Evolutionary conservation across 2,797 vertebrate genomes (phyloP).

Genomic region (Melanotaenia trifasciata): DNA sequence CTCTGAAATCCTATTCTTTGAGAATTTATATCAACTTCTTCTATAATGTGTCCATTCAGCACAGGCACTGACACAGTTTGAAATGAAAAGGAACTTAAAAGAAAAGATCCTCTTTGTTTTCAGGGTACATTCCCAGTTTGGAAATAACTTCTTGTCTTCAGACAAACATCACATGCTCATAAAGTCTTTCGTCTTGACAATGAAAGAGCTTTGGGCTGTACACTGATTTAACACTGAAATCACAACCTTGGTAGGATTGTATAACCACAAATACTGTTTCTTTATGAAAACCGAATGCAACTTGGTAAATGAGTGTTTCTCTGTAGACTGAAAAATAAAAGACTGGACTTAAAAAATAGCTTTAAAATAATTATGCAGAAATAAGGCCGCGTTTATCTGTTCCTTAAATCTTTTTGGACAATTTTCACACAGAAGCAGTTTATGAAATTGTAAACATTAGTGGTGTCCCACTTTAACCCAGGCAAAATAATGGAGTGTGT

Average conservation of each 20-base stretch:
- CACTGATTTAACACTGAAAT: slow-evolving; percentile 63
- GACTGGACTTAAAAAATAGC: slow-evolving; percentile 36
- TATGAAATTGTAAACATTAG: slow-evolving; percentile 62
- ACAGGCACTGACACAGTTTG: slow-evolving; percentile 17
- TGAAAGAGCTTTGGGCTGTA: slow-evolving; percentile 48
- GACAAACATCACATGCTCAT: slow-evolving; percentile 68
- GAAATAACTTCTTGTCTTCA: slow-evolving; percentile 49
- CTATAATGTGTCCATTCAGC: slow-evolving; percentile 13
- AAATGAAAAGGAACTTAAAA: slow-evolving; percentile 10
- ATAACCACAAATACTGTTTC: slow-evolving; percentile 56
- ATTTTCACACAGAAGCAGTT: slow-evolving; percentile 52
- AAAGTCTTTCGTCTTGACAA: slow-evolving; percentile 37
- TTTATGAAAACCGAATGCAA: slow-evolving; percentile 24
- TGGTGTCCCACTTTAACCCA: slow-evolving; percentile 56
- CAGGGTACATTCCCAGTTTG: slow-evolving; percentile 42
- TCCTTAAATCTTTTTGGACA: slow-evolving; percentile 67
- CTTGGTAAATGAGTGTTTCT: slow-evolving; percentile 24
- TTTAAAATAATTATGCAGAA: slow-evolving; percentile 41
- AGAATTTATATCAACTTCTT: slow-evolving; percentile 33
- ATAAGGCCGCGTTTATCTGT: slow-evolving; percentile 61
- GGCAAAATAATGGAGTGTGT: slow-evolving; percentile 47
- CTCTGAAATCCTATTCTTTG: slow-evolving; percentile 18
- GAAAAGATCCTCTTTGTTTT: slow-evolving; percentile 11
- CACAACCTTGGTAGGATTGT: slow-evolving; percentile 20
- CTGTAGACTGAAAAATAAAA: slow-evolving; percentile 26